Percentiles rank a stretch among this genome's conserved stretches.
Evolutionary conservation across 2,113 vertebrate species (phyloP).

Genomic region (Cavia aperea): DNA sequence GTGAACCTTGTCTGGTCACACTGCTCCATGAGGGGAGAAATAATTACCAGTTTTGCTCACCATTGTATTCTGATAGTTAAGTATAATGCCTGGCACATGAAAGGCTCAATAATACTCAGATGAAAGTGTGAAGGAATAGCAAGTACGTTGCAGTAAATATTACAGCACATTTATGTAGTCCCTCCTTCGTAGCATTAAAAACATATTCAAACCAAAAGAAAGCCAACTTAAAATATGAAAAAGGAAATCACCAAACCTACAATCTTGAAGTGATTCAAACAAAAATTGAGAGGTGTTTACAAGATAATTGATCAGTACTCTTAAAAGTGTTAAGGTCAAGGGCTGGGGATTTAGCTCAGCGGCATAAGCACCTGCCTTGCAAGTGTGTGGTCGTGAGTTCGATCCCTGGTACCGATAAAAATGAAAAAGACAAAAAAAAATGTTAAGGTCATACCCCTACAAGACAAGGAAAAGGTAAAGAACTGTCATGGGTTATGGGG

Average conservation of each 20-base stretch:
- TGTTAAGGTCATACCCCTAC: background rate
- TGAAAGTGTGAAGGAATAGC: background rate
- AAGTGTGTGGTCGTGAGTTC: no score
- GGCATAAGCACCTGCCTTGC: no score
- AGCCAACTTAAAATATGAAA: background rate
- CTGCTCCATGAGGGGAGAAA: background rate
- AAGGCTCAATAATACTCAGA: background rate
- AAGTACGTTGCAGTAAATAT: background rate
- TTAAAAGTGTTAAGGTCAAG: background rate
- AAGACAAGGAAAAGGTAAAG: background rate
- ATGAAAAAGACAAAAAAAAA: no score
- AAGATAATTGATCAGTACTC: background rate
- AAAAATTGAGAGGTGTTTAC: background rate
- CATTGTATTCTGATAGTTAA: background rate
- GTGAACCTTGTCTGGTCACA: background rate
- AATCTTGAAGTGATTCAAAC: background rate
- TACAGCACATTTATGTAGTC: background rate
- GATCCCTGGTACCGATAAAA: no score
- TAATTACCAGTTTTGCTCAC: slow-evolving; percentile 5
- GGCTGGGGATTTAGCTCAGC: no score
- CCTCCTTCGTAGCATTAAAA: background rate
- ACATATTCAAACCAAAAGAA: background rate
- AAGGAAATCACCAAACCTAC: background rate
- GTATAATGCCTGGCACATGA: background rate
- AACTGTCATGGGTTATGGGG: background rate